These are phyloP conservation scores for Helobdella robusta DNA, from an alignment of 2,888 invertebrate species.

Conservation along the genomic window DNA sequence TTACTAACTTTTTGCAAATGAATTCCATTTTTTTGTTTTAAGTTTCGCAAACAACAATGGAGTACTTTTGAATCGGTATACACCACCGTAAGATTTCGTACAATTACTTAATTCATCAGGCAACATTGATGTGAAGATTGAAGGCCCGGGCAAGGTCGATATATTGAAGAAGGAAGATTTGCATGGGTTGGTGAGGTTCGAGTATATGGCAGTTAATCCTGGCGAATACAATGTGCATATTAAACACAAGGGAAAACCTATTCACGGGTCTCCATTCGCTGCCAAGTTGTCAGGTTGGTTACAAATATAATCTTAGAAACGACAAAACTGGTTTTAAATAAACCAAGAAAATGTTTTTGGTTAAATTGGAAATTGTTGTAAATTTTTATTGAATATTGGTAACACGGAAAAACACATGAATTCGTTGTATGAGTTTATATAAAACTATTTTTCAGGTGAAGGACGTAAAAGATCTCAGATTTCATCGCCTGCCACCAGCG, in stretches of 20 bases:
- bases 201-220: slow-evolving; percentile 73
- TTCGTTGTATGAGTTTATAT: not conserved
- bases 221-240: slow-evolving; percentile 92
- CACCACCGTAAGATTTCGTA: not conserved
- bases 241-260: slow-evolving; percentile 83
- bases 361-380: not conserved
- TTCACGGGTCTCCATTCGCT: slow-evolving; percentile 84
- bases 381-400: not conserved
- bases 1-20: no score
- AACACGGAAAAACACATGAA: not conserved
- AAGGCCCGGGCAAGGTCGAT: slow-evolving; percentile 60
- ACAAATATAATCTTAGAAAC: no score
- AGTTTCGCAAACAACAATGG: no score
- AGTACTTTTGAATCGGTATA: no score
- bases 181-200: slow-evolving; percentile 20
- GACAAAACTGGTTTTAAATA: no score
- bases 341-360: not conserved
- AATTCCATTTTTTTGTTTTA: no score
- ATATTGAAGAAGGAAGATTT: slow-evolving; percentile 24
- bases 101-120: slow-evolving; percentile 5
- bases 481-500: slow-evolving; percentile 88
- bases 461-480: slow-evolving; percentile 92
- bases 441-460: slow-evolving; percentile 59
- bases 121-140: slow-evolving; percentile 55
- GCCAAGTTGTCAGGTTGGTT: slow-evolving; percentile 65